Base-by-base conservation (phyloP, 2,113 vertebrate genomes). In the Prionailurus viverrinus region DNA sequence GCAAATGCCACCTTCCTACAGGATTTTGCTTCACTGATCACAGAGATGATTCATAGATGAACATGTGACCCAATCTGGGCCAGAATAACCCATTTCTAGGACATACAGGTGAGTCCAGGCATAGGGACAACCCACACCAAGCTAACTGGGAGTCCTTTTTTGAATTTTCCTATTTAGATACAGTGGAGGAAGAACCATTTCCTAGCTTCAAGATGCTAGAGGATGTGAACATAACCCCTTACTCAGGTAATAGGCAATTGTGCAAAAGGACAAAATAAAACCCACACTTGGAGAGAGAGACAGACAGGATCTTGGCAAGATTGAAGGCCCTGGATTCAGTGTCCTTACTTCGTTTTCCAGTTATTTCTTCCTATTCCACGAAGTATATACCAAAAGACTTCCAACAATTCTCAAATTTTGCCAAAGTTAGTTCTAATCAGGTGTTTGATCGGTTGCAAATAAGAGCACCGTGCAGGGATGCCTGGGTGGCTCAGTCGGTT, bases 361-460 rank as follows among this genome's bases (percentile, higher is more conserved):
- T 36, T 10, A 76, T n/a, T 63, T 53, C 63, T 92, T 95, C 23
- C 61, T 78, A 51, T 51, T 89, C 61, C 78, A 51, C 69, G 61
- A 94, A 33, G 55, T 81, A 78, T 10, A 11, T 39, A 58, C 27
- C 55, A 88, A 55, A 12, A 96, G 48, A 14, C 29, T 90, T 87
- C 39, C 18, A 74, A 92, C 29, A 92, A 53, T 66, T 45, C 9
- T 19, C n/a, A 65, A 29, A 3, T 41, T 91, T 66, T 88, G 51
- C n/a, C 92, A 27, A 91, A 80, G 55, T 83, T 74, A 79, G 55
- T 81, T 91, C 41, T 89, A 79, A 93, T 69, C 68, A 95, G 45
- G 61, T 78, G 36, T 89, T 48, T 69, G 69, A 53, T 93, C n/a
- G 87, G 63, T 80, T 83, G n/a, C 31, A 85, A 92, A 55, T 65